Base-by-base conservation (phyloP, 2,797 vertebrate species). In the Oceanodroma leucorhoa region DNA sequence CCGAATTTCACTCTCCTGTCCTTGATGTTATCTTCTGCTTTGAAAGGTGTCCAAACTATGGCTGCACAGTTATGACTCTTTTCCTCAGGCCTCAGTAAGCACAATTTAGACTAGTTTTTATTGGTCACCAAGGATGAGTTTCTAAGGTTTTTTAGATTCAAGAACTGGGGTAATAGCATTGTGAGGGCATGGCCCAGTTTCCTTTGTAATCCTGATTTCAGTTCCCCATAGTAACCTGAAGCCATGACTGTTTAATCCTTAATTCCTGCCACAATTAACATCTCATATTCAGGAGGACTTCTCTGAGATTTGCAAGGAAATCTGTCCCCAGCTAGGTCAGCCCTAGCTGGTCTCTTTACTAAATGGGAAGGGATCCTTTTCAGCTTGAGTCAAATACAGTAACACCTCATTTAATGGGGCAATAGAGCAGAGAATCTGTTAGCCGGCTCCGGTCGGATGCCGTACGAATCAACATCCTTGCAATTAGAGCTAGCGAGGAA, bases 161-260 rank as follows among this genome's bases (percentile, higher is more conserved):
- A 82, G 96, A 97, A 97, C 90, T 97, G 96, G 97, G 97, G 94
- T 96, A 97, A 97, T 97, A 97, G 96, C 97, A 96, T 97, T 96
- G 96, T 75, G 91, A 97, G 96, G 95, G 94, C 97, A 97, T 97
- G 97, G 92, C 95, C 96, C 96, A 95, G 87, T 97, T 97, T 97
- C 95, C 94, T 96, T 94, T 96, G 95, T 97, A 97, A 97, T 97
- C 96, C 97, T 94, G 94, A 90, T 97, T 97, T 95, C 94, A 60
- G 93, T 79, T 97, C 97, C 97, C 96, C 89, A 29, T 92, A 94
- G 93, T 90, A 96, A 96, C 97, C 96, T 67, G 93, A 88, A 96
- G 97, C 95, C 96, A 96, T 94, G 95, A 94, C 94, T 95, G 82
- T 76, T 95, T 97, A 97, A 97, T 97, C 96, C 96, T 93, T 96